phyloP scores from a whole-genome alignment of 2,888 invertebrate genomes.

The Watsonalla binaria region DNA sequence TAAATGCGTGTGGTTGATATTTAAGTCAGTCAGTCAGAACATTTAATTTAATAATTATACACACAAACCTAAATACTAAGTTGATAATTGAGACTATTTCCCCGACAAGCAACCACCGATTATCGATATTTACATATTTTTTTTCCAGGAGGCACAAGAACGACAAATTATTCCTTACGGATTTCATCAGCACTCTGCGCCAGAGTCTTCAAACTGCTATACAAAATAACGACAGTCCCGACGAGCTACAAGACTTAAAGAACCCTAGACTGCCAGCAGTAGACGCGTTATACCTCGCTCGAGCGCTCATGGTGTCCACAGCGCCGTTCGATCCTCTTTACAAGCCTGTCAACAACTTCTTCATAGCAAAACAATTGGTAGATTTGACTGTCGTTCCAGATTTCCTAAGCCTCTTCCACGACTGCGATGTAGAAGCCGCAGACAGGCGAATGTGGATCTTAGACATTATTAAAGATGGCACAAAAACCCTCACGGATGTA shows the following conservation, averaged over 20 bases:
- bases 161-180: slow-evolving; percentile 82
- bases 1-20: no score
- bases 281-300: slow-evolving; percentile 84
- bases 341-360: slow-evolving; percentile 85
- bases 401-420: slow-evolving; percentile 90
- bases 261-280: slow-evolving; percentile 78
- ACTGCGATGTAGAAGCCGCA: slow-evolving; percentile 83
- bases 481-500: slow-evolving; percentile 86
- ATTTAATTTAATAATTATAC: no score
- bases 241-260: slow-evolving; percentile 26
- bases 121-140: neutral
- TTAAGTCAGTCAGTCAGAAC: no score
- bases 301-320: slow-evolving; percentile 83
- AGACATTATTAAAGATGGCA: slow-evolving; percentile 85
- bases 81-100: no score
- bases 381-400: slow-evolving; percentile 91
- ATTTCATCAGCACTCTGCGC: slow-evolving; percentile 83
- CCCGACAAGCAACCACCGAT: no score
- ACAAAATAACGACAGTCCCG: slow-evolving; percentile 18
- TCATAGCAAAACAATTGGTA: slow-evolving; percentile 87
- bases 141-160: slow-evolving; percentile 75
- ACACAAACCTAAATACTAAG: no score
- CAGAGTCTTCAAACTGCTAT: slow-evolving; percentile 76
- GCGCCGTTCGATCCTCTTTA: slow-evolving; percentile 88
- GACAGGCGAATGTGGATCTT: slow-evolving; percentile 88